Evolutionary conservation across 2,113 vertebrate species (phyloP).

Genomic region (Pterophyllum scalare): DNA sequence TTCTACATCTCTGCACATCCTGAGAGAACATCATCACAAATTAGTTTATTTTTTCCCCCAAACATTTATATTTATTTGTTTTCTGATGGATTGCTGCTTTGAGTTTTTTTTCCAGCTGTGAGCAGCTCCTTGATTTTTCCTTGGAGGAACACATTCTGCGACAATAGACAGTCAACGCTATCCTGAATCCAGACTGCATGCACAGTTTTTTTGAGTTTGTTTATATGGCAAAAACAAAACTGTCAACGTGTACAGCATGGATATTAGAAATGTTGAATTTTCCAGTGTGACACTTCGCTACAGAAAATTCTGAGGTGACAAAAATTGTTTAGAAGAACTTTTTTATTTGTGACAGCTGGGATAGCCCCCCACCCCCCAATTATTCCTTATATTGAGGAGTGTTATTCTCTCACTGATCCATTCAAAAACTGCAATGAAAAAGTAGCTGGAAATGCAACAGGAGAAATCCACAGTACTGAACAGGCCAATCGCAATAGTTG

Average conservation of each 20-base stretch:
- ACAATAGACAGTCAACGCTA: not conserved
- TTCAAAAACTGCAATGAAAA: not conserved
- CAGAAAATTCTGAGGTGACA: not conserved
- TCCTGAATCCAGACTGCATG: not conserved
- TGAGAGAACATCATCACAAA: not conserved
- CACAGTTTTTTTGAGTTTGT: not conserved
- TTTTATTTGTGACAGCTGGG: fast-evolving
- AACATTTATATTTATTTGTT: not conserved
- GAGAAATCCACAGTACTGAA: not conserved
- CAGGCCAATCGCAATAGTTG: not conserved
- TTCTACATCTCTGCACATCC: not conserved
- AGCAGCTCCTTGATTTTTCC: not conserved
- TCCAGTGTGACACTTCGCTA: not conserved
- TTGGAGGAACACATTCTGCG: not conserved
- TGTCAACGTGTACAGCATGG: not conserved
- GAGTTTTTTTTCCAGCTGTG: not conserved
- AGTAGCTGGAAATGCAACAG: not conserved
- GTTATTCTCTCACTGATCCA: not conserved
- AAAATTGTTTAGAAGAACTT: not conserved
- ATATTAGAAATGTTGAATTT: not conserved
- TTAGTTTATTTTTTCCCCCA: not conserved
- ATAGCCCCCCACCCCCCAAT: not conserved
- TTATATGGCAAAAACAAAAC: not conserved
- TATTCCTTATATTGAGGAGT: not conserved
- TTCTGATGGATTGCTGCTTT: not conserved